Evolutionary conservation across 2,888 invertebrate genomes (phyloP).

Genomic region (Leptopterna dolabrata): DNA sequence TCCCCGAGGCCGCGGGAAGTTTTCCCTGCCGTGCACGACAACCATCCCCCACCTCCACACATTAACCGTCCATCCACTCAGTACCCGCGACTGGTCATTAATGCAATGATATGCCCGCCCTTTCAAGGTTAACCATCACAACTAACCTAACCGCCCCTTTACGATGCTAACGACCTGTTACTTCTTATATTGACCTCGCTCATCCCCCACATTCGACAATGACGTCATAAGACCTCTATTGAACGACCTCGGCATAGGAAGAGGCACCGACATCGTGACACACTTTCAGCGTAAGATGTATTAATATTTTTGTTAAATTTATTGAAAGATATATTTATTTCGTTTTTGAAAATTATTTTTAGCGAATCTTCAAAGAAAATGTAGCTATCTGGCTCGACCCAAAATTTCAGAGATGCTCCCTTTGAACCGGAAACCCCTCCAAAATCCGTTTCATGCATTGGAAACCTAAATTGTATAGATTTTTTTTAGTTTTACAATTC

Average conservation of each 20-base stretch:
- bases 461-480: too few species aligned
- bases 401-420: too few species aligned
- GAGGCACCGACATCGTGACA: too few species aligned
- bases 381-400: too few species aligned
- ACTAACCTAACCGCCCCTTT: slow-evolving; percentile 4
- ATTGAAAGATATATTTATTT: too few species aligned
- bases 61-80: background rate
- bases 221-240: background rate
- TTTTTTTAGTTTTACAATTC: too few species aligned
- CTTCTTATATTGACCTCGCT: slow-evolving; percentile 21
- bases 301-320: too few species aligned
- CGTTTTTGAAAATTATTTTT: too few species aligned
- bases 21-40: background rate
- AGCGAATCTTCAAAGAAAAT: too few species aligned
- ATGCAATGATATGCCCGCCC: slow-evolving; percentile 9
- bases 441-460: too few species aligned
- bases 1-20: background rate
- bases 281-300: background rate
- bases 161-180: slow-evolving; percentile 30
- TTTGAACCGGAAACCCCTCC: too few species aligned
- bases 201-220: background rate
- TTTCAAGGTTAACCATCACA: background rate
- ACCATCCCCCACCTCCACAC: background rate
- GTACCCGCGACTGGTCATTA: background rate
- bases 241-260: background rate